These are phyloP conservation scores for Nothocercus julius DNA, from an alignment of 2,113 vertebrate species.

Conservation along the genomic window DNA sequence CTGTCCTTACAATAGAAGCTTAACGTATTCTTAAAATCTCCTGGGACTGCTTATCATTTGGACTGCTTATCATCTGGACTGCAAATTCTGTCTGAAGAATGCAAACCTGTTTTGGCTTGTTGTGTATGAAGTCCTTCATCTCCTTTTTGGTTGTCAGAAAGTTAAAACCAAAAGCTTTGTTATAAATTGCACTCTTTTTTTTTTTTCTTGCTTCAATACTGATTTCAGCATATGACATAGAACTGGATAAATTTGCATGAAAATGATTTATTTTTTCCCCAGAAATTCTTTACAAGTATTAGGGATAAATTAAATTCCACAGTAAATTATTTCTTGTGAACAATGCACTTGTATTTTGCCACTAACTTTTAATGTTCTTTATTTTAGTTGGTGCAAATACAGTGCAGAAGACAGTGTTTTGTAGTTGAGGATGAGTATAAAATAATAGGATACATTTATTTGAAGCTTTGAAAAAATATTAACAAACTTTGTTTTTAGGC, in stretches of 20 bases:
- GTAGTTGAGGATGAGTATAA: neutral
- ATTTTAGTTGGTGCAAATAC: neutral
- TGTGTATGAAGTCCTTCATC: neutral
- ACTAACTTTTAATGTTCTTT: neutral
- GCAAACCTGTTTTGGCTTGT: neutral
- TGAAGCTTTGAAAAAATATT: neutral
- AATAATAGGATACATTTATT: neutral
- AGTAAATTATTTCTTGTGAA: neutral
- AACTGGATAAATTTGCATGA: neutral
- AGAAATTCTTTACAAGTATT: neutral
- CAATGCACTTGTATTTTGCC: neutral
- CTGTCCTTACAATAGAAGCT: neutral
- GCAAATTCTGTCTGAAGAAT: neutral
- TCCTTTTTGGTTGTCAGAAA: neutral
- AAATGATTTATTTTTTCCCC: neutral
- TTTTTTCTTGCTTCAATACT: neutral
- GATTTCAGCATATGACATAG: neutral
- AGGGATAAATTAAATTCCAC: neutral
- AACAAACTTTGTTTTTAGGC: conserved; percentile 75
- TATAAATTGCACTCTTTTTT: neutral
- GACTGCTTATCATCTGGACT: neutral
- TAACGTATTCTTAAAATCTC: neutral
- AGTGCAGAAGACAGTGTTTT: neutral
- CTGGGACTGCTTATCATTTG: neutral
- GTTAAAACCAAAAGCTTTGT: neutral